These are phyloP conservation scores for Paramisgurnus dabryanus DNA, from an alignment of 2,113 vertebrate genomes.

Conservation along the genomic window DNA sequence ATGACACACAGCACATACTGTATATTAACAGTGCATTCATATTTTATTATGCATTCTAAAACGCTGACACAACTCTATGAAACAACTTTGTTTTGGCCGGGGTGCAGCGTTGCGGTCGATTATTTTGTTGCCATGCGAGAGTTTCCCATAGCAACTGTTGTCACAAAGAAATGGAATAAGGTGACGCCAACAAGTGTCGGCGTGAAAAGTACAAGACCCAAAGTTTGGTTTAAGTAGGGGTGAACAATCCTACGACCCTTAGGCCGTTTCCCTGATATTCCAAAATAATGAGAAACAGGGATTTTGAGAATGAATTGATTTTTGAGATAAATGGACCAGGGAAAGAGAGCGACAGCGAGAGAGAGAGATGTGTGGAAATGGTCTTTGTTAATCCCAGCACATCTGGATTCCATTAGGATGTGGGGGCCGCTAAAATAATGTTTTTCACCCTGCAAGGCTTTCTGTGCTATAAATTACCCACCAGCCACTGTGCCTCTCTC, in stretches of 20 bases:
- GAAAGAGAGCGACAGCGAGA: conserved; percentile 52
- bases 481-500: conserved; percentile 73
- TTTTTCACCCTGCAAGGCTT: conserved; percentile 84
- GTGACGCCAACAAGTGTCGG: conserved; percentile 64
- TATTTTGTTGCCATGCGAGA: conserved; percentile 46
- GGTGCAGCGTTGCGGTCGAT: neutral
- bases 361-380: conserved; percentile 55
- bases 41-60: conserved; percentile 9
- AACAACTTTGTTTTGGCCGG: conserved; percentile 36
- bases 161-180: conserved; percentile 51
- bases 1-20: conserved; percentile 11
- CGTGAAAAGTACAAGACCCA: conserved; percentile 52
- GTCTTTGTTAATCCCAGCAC: conserved; percentile 77
- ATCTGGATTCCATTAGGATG: conserved; percentile 82
- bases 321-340: conserved; percentile 33
- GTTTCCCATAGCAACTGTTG: conserved; percentile 41
- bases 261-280: neutral
- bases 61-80: conserved; percentile 21
- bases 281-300: conserved; percentile 25
- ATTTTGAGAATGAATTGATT: conserved; percentile 9
- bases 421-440: conserved; percentile 83
- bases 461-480: conserved; percentile 83
- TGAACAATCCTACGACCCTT: neutral
- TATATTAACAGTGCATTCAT: conserved; percentile 16
- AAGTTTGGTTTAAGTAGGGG: conserved; percentile 56